Evolutionary conservation across 2,888 invertebrate genomes (phyloP).

Genomic region (Micropterix aruncella): DNA sequence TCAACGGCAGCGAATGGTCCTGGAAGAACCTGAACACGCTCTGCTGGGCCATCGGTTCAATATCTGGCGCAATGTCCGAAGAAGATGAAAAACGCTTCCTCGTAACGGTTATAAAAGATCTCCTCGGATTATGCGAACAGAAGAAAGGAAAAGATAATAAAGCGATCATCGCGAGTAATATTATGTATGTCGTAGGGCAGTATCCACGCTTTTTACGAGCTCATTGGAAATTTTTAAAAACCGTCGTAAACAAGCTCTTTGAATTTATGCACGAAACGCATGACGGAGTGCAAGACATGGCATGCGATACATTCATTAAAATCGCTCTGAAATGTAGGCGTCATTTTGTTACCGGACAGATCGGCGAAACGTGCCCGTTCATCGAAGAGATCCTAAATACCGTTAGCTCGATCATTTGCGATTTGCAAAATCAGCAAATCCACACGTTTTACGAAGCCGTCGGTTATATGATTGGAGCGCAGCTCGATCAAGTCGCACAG

Average conservation of each 20-base stretch:
- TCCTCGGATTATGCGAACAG: conserved; percentile 94
- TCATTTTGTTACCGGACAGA: conserved; percentile 94
- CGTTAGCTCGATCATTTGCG: conserved; percentile 96
- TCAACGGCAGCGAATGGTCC: conserved; percentile 97
- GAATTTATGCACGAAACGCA: conserved; percentile 99
- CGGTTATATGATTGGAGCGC: conserved; percentile 97
- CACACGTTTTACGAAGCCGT: conserved; percentile 99
- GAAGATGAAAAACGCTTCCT: conserved; percentile 98
- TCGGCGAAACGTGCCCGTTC: conserved; percentile 93
- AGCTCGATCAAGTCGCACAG: conserved; percentile 80
- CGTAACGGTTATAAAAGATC: conserved; percentile 96
- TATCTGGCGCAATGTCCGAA: conserved; percentile 97
- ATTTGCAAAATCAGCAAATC: conserved; percentile 95
- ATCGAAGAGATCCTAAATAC: conserved; percentile 96
- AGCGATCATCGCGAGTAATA: conserved; percentile 98
- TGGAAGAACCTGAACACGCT: conserved; percentile 99
- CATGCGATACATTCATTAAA: conserved; percentile 99
- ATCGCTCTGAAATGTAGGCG: conserved; percentile 96
- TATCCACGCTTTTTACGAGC: conserved; percentile 96
- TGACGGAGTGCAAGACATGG: conserved; percentile 99
- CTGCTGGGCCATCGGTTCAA: conserved; percentile 99
- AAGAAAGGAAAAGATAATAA: conserved; percentile 99
- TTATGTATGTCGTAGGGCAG: conserved; percentile 99
- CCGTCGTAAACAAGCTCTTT: conserved; percentile 98
- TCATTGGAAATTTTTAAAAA: conserved; percentile 99